Evolutionary conservation across 1,140 invertebrate species (phyloP), one percentile per base, ranked within the genome.

Genomic region (Aphis gossypii): DNA sequence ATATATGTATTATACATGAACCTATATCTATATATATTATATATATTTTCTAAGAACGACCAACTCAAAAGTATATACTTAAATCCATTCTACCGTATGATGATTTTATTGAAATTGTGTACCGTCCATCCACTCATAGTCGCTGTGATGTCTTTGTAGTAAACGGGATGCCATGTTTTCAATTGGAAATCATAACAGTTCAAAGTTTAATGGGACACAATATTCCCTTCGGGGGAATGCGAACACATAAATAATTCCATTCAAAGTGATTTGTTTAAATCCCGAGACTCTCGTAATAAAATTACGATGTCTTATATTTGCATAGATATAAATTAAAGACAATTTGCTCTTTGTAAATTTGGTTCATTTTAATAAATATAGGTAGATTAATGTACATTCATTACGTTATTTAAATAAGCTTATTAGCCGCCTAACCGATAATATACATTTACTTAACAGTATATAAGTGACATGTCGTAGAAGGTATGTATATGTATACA

Each of bases 41-140:
- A 83, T 76, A 18, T 44, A 46, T 46, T 25, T 84, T 84, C 83
- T 11, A 46, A 41, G 11, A 9, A 44, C 23, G 41, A 46, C 23
- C 60, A 35, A 76, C 1, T 18, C n/a, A 76, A 76, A 76, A 76
- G 30, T 76, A 41, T 46, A 46, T 46, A 86, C 41, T 46, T 30
- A 46, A 86, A 86, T 4, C 25, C 44, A 86, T 11, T 86, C 23
- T 86, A 87, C 86, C 86, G 46, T 87, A 48, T 87, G 46, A 87
- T 87, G 18, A 30, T 87, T 87, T 48, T 48, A 87, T 87, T 86
- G 84, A 86, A 86, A 86, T 86, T n/a, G 44, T 25, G 23, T 84
- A 38, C 35, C 35, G 76, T 82, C 41, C 84, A 20, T 87, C 25
- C 84, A 25, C 14, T 38, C 82, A 9, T 8, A 23, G 84, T 0